These are phyloP conservation scores for Chloroclystis v-ata DNA, from an alignment of 2,888 invertebrate genomes.

Conservation along the genomic window DNA sequence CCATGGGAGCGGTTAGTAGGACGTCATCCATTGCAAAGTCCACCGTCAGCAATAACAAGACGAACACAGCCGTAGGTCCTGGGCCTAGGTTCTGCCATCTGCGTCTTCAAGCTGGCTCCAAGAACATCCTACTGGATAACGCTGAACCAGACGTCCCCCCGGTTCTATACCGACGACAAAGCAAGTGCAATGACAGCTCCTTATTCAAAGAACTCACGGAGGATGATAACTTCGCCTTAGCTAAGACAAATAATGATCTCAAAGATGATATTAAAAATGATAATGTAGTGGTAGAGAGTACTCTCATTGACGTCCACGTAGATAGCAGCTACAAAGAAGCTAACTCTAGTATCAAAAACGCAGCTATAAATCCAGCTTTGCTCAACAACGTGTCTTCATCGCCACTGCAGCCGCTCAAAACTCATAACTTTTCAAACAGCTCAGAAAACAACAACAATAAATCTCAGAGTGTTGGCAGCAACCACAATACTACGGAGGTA, in stretches of 20 bases:
- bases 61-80: constrained; percentile 69
- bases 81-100: constrained; percentile 88
- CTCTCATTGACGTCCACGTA: constrained; percentile 68
- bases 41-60: constrained; percentile 71
- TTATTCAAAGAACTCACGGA: constrained; percentile 68
- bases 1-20: constrained; percentile 68
- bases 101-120: constrained; percentile 86
- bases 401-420: constrained; percentile 69
- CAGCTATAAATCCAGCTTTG: constrained; percentile 59
- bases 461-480: constrained; percentile 57
- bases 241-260: constrained; percentile 48
- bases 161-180: constrained; percentile 83
- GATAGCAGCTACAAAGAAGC: constrained; percentile 65
- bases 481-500: constrained; percentile 56
- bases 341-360: constrained; percentile 43
- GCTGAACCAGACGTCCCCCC: constrained; percentile 85
- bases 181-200: constrained; percentile 67
- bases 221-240: constrained; percentile 60
- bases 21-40: constrained; percentile 72
- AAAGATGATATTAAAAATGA: constrained; percentile 58
- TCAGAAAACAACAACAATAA: constrained; percentile 65
- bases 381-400: constrained; percentile 69
- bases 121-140: constrained; percentile 88
- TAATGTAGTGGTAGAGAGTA: constrained; percentile 63
- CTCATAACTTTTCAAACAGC: constrained; percentile 64